Evolutionary conservation across 2,113 vertebrate genomes (phyloP).

Genomic region (Hemiprocne comata): DNA sequence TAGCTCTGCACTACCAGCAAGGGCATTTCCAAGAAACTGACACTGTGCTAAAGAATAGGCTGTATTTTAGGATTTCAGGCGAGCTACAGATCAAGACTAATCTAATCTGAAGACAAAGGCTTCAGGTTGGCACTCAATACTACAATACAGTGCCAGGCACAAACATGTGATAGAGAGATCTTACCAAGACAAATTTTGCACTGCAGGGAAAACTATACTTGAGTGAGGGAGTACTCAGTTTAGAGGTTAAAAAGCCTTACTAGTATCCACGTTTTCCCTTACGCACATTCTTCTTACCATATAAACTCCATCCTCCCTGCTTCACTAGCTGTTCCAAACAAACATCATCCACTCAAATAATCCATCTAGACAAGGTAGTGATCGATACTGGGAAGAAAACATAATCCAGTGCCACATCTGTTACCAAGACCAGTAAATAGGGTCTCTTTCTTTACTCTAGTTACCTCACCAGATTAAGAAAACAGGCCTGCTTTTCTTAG

Average conservation of each 20-base stretch:
- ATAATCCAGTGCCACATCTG: background rate
- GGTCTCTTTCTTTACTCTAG: background rate
- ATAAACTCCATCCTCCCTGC: background rate
- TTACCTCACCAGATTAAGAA: background rate
- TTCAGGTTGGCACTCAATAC: background rate
- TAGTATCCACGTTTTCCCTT: background rate
- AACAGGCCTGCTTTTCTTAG: background rate
- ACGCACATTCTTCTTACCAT: background rate
- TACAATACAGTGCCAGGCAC: background rate
- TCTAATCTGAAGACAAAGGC: background rate
- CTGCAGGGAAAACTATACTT: background rate
- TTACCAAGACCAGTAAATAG: background rate
- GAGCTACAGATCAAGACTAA: background rate
- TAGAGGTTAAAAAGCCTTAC: background rate
- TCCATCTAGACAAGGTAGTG: background rate
- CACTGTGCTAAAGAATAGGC: background rate
- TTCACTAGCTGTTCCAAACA: background rate
- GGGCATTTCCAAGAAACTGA: background rate
- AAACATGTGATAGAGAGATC: background rate
- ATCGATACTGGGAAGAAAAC: background rate
- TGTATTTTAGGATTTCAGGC: background rate
- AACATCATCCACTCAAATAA: background rate
- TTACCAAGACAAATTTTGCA: background rate
- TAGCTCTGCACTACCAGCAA: background rate
- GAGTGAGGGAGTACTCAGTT: background rate